Conservation (phyloP, 2,888 invertebrate genomes). For the Lamproptera curius region DNA sequence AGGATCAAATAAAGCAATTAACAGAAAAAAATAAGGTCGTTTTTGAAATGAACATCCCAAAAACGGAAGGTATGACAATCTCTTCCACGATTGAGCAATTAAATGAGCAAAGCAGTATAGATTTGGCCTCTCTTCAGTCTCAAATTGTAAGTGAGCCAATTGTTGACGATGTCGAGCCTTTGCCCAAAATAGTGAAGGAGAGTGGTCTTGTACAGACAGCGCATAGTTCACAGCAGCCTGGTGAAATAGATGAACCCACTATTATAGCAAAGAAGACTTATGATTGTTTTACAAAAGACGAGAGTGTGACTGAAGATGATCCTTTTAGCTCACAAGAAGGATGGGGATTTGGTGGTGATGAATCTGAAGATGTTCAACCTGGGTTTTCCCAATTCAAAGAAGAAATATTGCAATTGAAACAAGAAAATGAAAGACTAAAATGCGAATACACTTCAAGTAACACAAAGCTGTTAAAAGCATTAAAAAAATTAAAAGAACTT, state of each 20-base stretch:
- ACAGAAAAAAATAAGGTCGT: slow-evolving; percentile 55
- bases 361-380: slow-evolving; percentile 47
- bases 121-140: slow-evolving; percentile 56
- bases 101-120: slow-evolving; percentile 39
- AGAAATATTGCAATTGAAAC: slow-evolving; percentile 77
- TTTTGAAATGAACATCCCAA: slow-evolving; percentile 72
- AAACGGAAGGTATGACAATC: slow-evolving; percentile 72
- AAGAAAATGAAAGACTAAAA: slow-evolving; percentile 76
- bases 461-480: slow-evolving; percentile 85
- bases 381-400: slow-evolving; percentile 77
- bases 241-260: slow-evolving; percentile 44
- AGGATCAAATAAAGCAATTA: slow-evolving; percentile 55
- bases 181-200: slow-evolving; percentile 39
- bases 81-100: slow-evolving; percentile 66
- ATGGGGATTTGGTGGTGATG: slow-evolving; percentile 62
- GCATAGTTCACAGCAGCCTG: slow-evolving; percentile 23
- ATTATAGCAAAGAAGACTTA: slow-evolving; percentile 77
- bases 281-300: slow-evolving; percentile 61
- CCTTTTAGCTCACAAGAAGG: slow-evolving; percentile 69
- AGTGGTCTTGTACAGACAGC: slow-evolving; percentile 34
- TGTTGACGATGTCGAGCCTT: slow-evolving; percentile 28
- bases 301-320: slow-evolving; percentile 41
- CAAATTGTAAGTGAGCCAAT: slow-evolving; percentile 55
- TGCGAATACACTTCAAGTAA: slow-evolving; percentile 82
- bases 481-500: slow-evolving; percentile 91